Conservation (phyloP, 92 coral and sea anemone species). For the Nematostella vectensis region DNA sequence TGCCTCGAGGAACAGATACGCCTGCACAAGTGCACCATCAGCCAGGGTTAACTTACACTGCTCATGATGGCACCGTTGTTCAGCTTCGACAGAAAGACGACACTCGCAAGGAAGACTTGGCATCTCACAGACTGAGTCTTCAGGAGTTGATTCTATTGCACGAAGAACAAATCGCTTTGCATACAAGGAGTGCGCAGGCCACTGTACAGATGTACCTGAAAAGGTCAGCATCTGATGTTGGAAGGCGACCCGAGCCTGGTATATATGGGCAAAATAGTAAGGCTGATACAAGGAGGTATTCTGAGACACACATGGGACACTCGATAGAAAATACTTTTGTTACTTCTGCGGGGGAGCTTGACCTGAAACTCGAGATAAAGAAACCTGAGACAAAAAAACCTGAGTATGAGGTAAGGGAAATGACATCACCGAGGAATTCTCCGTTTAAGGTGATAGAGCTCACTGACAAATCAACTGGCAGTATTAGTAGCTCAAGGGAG, state of each 20-base stretch:
- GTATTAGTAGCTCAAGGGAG: conserved; percentile 25
- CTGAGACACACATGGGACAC: background rate
- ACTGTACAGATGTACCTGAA: conserved; percentile 55
- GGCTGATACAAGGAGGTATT: conserved; percentile 6
- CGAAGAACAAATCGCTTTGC: conserved; percentile 82
- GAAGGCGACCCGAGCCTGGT: background rate
- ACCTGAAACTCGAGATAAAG: background rate
- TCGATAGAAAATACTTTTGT: background rate
- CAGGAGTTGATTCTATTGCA: conserved; percentile 87
- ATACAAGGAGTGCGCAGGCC: conserved; percentile 81
- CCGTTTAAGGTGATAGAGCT: conserved; percentile 76
- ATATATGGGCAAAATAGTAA: background rate
- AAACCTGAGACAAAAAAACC: conserved; percentile 1
- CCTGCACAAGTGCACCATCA: conserved; percentile 34
- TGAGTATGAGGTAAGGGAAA: conserved; percentile 50
- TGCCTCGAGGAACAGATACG: conserved; percentile 5
- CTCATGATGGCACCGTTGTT: conserved; percentile 6
- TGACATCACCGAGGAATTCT: conserved; percentile 32
- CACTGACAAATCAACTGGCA: conserved; percentile 31
- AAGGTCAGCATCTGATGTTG: conserved; percentile 44
- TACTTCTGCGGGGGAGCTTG: background rate
- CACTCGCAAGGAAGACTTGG: conserved; percentile 29
- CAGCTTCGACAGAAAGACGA: conserved; percentile 11
- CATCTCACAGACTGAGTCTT: conserved; percentile 68
- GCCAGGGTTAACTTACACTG: conserved; percentile 15